Base-by-base conservation (phyloP, 2,797 vertebrate species). In the Tachyglossus aculeatus region DNA sequence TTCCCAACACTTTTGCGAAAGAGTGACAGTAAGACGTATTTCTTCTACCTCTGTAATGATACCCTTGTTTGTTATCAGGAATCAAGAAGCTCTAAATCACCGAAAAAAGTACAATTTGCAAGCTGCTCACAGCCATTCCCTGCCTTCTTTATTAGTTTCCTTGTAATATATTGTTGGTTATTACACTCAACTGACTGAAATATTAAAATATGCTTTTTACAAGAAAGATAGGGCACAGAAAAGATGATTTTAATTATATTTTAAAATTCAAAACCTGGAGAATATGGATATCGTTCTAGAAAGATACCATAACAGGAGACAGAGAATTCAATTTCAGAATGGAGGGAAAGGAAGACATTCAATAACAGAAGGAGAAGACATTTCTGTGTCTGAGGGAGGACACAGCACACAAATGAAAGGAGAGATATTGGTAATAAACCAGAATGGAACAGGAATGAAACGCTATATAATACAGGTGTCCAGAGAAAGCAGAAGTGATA, bases 221-320 rank as follows among this genome's bases (percentile, higher is more conserved):
- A 34, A 31, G 62, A 55, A 32, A 60, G 10, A 37, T 1, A 33
- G 3, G 39, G 56, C 10, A 8, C 19, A 67, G 0, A 9, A 67
- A 67, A 50, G 43, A 6, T 27, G 1, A 3, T 54, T 48, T 61
- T 60, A 78, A 82, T 69, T 74, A 54, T 27, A 33, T 32, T 70
- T 12, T 66, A 7, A 53, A 59, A 61, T 32, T 47, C 44, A 18
- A 1, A 19, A 27, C 34, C 6, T 59, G 45, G 32, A 48, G 29
- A 29, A 63, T 41, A 13, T 45, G 33, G 19, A 13, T 43, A 34
- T 56, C 47, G 24, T 43, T 18, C 16, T 22, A 47, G 48, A 70
- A 76, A 60, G 16, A 37, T 24, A 36, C 19, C 38, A 11, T 14
- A 21, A 5, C 31, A 19, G 3, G 18, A 33, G 38, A 6, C 4